Conservation (phyloP, 2,113 vertebrate genomes). For the Dolichotis patagonum region DNA sequence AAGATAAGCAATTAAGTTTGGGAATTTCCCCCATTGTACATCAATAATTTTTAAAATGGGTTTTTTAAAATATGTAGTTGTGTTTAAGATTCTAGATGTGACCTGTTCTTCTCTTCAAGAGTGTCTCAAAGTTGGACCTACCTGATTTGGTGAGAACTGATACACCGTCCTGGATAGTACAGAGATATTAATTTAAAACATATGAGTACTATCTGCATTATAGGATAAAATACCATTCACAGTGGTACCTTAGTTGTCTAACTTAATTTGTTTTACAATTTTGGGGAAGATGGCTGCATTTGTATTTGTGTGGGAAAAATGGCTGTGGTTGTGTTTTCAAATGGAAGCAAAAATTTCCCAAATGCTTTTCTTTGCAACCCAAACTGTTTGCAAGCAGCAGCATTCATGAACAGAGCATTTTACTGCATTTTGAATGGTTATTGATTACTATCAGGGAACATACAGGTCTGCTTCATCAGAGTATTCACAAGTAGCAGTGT, state of each 20-base stretch:
- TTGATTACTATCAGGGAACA: not conserved
- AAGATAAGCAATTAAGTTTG: not conserved
- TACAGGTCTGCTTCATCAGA: too few species aligned
- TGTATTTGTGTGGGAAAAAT: not conserved
- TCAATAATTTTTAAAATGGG: not conserved
- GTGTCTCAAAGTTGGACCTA: too few species aligned
- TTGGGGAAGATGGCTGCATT: not conserved
- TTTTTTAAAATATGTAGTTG: not conserved
- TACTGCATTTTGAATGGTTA: not conserved
- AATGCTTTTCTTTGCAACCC: not conserved
- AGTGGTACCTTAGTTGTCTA: not conserved
- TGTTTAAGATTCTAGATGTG: not conserved
- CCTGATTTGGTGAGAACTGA: not conserved
- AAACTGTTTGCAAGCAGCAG: too few species aligned
- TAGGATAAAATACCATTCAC: not conserved
- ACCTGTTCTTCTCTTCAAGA: not conserved
- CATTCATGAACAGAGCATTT: too few species aligned
- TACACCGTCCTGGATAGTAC: rapidly evolving
- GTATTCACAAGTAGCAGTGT: not conserved
- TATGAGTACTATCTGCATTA: not conserved
- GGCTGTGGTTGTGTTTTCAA: not conserved
- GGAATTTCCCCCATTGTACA: not conserved
- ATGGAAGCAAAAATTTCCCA: too few species aligned
- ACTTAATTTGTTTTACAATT: not conserved
- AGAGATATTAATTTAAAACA: not conserved